Conservation (phyloP, 1,140 invertebrate species). For the Drosophila hydei region DNA sequence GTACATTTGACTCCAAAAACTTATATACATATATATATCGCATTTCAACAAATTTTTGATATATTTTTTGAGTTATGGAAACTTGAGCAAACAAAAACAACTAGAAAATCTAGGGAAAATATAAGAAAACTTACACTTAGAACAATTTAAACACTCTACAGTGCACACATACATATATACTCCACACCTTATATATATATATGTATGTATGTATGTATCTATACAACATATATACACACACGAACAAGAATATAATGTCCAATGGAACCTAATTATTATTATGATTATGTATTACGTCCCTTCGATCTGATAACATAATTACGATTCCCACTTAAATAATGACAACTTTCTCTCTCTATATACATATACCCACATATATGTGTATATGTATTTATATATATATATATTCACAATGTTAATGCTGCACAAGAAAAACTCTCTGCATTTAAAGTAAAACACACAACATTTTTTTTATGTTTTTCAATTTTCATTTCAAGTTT, state of each 20-base stretch:
- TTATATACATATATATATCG: slow-evolving; percentile 62
- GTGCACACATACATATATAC: slow-evolving; percentile 35
- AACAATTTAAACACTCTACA: slow-evolving; percentile 64
- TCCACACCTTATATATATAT: slow-evolving; percentile 44
- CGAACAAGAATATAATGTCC: slow-evolving; percentile 64
- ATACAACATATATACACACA: slow-evolving; percentile 47
- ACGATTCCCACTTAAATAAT: slow-evolving; percentile 67
- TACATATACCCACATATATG: background rate
- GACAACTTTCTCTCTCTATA: slow-evolving; percentile 41
- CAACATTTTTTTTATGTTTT: slow-evolving; percentile 52
- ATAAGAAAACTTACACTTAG: slow-evolving; percentile 54
- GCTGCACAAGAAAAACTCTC: slow-evolving; percentile 80
- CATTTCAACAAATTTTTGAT: slow-evolving; percentile 76
- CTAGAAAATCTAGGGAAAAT: slow-evolving; percentile 71
- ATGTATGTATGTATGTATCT: slow-evolving; percentile 42
- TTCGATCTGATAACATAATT: slow-evolving; percentile 66
- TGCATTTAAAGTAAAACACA: slow-evolving; percentile 76
- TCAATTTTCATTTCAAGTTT: slow-evolving; percentile 50
- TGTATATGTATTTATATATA: slow-evolving; percentile 32
- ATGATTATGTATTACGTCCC: slow-evolving; percentile 70
- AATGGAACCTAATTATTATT: slow-evolving; percentile 46
- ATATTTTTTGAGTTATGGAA: slow-evolving; percentile 75
- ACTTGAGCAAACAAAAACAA: slow-evolving; percentile 53
- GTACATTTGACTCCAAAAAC: slow-evolving; percentile 35
- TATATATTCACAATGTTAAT: slow-evolving; percentile 77